Evolutionary conservation across 2,113 vertebrate species (phyloP).

Genomic region (Glaucomys volans): DNA sequence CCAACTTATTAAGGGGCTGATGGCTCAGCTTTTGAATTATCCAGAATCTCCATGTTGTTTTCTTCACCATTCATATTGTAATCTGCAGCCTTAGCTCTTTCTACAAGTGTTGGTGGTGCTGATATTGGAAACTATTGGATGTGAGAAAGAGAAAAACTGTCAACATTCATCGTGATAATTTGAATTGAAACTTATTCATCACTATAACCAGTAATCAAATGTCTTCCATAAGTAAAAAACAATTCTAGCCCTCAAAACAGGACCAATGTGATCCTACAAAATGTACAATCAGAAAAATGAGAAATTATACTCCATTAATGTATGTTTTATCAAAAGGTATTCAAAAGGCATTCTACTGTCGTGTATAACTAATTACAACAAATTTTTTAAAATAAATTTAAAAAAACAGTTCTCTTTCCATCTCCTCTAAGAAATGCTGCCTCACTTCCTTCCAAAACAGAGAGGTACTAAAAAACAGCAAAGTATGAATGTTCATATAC

Average conservation of each 20-base stretch:
- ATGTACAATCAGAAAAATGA: too few relatives aligned
- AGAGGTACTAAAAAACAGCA: background rate
- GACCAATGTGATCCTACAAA: too few relatives aligned
- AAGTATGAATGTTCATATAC: background rate
- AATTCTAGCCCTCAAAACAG: background rate
- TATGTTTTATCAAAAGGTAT: too few relatives aligned
- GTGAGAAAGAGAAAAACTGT: background rate
- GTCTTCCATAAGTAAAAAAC: background rate
- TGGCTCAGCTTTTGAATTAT: background rate
- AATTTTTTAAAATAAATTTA: too few relatives aligned
- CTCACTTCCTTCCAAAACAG: background rate
- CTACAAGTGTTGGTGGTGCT: background rate
- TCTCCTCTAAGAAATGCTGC: background rate
- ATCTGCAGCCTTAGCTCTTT: background rate
- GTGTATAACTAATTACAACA: too few relatives aligned
- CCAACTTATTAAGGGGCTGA: background rate
- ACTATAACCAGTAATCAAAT: background rate
- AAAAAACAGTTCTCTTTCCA: too few relatives aligned
- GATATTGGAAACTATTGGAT: background rate
- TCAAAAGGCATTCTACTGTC: too few relatives aligned
- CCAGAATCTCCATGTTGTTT: background rate
- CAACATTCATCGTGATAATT: constrained; percentile 39
- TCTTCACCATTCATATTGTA: background rate
- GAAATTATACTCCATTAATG: too few relatives aligned
- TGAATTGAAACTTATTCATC: background rate